Evolutionary conservation across 1,140 invertebrate species (phyloP).

Genomic region (Heliconius eleuchia): DNA sequence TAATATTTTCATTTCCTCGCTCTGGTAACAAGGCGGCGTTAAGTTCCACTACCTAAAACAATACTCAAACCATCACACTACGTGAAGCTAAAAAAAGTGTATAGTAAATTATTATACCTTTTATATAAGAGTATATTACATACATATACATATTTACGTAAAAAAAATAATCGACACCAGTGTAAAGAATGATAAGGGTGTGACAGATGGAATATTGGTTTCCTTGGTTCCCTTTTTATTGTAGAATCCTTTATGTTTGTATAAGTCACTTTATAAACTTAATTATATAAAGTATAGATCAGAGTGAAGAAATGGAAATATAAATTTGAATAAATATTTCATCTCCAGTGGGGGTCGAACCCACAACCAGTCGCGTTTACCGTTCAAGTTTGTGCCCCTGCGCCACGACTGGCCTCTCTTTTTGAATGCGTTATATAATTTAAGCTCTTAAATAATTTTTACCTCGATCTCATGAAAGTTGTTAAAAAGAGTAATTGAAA

Average conservation of each 20-base stretch:
- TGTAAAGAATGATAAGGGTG: neutral
- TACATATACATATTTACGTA: neutral
- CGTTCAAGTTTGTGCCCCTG: too few relatives aligned
- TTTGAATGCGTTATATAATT: neutral
- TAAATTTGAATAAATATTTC: too few relatives aligned
- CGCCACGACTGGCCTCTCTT: neutral
- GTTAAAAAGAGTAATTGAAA: neutral
- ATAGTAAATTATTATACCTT: neutral
- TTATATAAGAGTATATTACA: neutral
- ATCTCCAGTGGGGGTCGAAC: too few relatives aligned
- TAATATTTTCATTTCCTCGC: too few relatives aligned
- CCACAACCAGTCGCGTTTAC: too few relatives aligned
- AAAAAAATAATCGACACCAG: neutral
- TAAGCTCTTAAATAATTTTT: neutral
- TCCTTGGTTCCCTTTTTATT: neutral
- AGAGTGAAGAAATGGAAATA: too few relatives aligned
- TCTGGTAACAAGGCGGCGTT: too few relatives aligned
- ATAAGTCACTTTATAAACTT: too few relatives aligned
- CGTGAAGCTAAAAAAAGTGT: too few relatives aligned
- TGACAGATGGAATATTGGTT: constrained; percentile 6
- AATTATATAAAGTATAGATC: too few relatives aligned
- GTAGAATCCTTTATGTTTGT: neutral
- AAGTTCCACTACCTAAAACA: too few relatives aligned
- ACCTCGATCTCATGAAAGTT: neutral
- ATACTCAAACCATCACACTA: too few relatives aligned